A percentile compares a stretch with the other conserved stretches of the same genome.
Evolutionary conservation across 2,797 vertebrate species (phyloP).

Genomic region (Borostomias antarcticus): DNA sequence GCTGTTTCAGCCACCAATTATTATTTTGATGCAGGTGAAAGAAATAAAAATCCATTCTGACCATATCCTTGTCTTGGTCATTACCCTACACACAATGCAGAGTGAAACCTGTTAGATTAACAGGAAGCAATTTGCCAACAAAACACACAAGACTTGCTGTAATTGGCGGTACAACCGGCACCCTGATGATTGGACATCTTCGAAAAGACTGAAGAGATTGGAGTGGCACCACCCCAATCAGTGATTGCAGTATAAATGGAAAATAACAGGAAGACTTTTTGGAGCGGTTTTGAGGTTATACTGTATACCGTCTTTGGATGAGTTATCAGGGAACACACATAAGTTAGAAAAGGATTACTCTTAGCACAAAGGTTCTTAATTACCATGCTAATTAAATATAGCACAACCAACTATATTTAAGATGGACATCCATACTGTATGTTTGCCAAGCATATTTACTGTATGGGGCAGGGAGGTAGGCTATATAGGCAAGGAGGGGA

Average conservation of each 20-base stretch:
- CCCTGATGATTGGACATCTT: not conserved
- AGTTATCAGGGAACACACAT: not conserved
- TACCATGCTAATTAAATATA: not conserved
- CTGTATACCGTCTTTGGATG: not conserved
- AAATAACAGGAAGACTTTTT: not conserved
- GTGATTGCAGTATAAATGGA: conserved; percentile 3
- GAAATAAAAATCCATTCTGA: not conserved
- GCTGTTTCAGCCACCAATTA: too few relatives aligned
- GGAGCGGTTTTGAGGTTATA: not conserved
- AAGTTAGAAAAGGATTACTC: not conserved
- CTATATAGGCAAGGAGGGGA: conserved; percentile 16
- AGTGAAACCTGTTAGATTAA: not conserved
- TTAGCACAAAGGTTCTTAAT: not conserved
- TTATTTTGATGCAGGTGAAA: too few relatives aligned
- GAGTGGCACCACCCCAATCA: not conserved
- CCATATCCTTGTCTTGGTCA: too few relatives aligned
- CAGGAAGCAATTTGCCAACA: not conserved
- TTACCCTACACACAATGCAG: not conserved
- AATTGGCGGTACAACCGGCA: not conserved
- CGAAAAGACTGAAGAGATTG: not conserved
- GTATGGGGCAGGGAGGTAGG: conserved; percentile 13
- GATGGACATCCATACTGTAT: not conserved
- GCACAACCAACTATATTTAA: not conserved
- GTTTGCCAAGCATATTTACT: not conserved
- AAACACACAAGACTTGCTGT: not conserved